These are phyloP conservation scores for Prochilodus magdalenae DNA, from an alignment of 2,113 vertebrate species.

Conservation along the genomic window DNA sequence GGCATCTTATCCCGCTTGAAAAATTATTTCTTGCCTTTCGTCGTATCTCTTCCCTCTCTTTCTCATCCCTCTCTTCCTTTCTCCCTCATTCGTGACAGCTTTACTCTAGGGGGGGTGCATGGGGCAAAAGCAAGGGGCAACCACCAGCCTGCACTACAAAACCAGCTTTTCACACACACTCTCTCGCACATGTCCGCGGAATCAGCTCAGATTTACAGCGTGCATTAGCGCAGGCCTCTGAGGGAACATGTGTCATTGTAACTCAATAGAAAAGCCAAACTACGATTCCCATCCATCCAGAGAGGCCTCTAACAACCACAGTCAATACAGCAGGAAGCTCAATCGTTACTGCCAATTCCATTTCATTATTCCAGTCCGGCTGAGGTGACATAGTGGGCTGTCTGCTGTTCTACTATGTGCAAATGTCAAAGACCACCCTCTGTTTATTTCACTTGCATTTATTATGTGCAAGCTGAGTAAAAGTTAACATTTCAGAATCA, in stretches of 20 bases:
- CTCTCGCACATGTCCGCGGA: not conserved
- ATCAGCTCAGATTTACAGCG: constrained; percentile 28
- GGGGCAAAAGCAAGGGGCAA: not conserved
- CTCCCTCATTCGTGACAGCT: not conserved
- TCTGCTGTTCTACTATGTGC: not conserved
- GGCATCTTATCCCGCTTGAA: constrained; percentile 41
- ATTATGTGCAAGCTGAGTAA: too few relatives aligned
- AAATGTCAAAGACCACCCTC: too few relatives aligned
- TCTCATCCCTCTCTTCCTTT: not conserved
- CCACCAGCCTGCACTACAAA: too few relatives aligned
- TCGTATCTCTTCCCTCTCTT: not conserved
- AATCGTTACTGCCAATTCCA: constrained; percentile 5
- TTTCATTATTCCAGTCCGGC: not conserved
- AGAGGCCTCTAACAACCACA: constrained; percentile 13
- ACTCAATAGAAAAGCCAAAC: constrained; percentile 38
- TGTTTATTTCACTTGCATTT: too few relatives aligned
- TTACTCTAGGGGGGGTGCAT: not conserved
- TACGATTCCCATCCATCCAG: constrained; percentile 25
- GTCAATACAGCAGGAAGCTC: constrained; percentile 17
- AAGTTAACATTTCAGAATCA: too few relatives aligned
- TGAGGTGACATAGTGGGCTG: not conserved
- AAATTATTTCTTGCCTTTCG: constrained; percentile 46
- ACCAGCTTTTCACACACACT: constrained; percentile 17
- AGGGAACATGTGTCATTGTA: constrained; percentile 44
- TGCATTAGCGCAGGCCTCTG: constrained; percentile 37